phyloP scores from a whole-genome alignment of 2,113 vertebrate species.

The Bubo blakistoni region DNA sequence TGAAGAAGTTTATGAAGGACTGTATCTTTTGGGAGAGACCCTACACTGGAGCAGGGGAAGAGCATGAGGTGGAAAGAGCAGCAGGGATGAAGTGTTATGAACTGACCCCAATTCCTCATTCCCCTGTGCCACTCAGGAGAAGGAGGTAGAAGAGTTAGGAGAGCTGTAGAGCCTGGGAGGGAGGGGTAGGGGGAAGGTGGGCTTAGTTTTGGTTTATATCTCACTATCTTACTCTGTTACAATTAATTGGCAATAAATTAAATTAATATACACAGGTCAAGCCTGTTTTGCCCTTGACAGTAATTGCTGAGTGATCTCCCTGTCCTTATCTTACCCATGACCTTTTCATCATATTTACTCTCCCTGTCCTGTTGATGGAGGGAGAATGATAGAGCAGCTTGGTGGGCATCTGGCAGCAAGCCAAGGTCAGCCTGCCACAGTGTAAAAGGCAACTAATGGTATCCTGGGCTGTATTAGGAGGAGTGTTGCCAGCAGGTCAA shows the following conservation, averaged over 20 bases:
- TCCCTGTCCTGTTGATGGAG: background rate
- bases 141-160: background rate
- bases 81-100: background rate
- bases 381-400: no score
- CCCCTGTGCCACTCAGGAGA: background rate
- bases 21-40: background rate
- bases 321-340: background rate
- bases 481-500: background rate
- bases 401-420: background rate
- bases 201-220: background rate
- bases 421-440: background rate
- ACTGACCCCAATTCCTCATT: background rate
- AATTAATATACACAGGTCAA: background rate
- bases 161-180: background rate
- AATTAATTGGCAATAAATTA: background rate
- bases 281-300: background rate
- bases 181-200: background rate
- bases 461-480: background rate
- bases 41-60: background rate
- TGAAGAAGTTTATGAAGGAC: background rate
- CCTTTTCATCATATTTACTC: background rate
- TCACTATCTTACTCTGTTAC: background rate
- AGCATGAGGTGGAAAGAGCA: background rate
- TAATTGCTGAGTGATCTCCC: background rate
- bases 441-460: background rate